phyloP scores from a whole-genome alignment of 2,797 vertebrate genomes.

The Neoniphon sammara region DNA sequence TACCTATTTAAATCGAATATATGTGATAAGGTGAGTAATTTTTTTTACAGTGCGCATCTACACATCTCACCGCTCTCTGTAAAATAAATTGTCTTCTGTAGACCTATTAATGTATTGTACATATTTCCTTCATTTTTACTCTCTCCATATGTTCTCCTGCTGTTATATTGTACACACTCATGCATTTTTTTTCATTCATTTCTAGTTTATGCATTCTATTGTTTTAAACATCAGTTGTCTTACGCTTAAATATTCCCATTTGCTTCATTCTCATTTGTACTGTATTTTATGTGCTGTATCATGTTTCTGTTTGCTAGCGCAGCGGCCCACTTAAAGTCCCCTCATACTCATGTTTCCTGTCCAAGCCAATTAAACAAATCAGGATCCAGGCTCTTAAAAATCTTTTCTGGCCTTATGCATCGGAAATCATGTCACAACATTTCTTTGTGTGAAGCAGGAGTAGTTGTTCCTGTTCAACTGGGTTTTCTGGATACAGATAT shows the following conservation, averaged over 20 bases:
- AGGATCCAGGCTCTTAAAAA: background rate
- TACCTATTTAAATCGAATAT: background rate
- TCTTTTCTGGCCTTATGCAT: background rate
- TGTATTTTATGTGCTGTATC: too few species aligned
- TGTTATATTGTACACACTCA: background rate
- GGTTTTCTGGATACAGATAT: conserved; percentile 35
- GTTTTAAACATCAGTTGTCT: too few species aligned
- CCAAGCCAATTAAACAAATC: background rate
- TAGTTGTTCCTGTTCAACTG: conserved; percentile 50
- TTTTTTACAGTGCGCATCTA: background rate
- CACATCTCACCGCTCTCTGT: too few species aligned
- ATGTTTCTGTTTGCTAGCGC: too few species aligned
- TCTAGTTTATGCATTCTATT: background rate
- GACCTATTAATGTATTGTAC: too few species aligned
- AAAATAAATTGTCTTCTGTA: background rate
- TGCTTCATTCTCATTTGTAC: too few species aligned
- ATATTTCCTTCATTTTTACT: conserved; percentile 35
- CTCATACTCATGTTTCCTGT: background rate
- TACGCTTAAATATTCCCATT: too few species aligned
- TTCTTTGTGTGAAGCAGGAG: background rate
- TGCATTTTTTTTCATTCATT: background rate
- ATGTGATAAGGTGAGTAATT: background rate
- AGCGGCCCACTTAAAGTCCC: background rate
- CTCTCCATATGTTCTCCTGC: background rate
- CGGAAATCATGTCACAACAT: background rate